Evolutionary conservation across 2,797 vertebrate genomes (phyloP).

Genomic region (Lemur catta): DNA sequence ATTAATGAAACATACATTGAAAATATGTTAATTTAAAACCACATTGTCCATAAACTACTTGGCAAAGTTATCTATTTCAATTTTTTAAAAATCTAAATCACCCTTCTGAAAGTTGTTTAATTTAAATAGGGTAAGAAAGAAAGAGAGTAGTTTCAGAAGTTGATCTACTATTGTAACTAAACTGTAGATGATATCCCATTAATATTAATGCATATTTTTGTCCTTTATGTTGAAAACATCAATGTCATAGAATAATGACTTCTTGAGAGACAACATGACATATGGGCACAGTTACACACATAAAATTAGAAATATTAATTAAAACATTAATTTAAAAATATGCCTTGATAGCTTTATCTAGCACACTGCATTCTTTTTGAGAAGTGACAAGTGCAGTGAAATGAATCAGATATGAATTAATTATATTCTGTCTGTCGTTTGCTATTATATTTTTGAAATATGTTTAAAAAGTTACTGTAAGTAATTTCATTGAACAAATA

Average conservation of each 20-base stretch:
- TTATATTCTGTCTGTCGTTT: not conserved
- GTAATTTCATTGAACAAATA: not conserved
- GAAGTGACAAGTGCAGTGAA: not conserved
- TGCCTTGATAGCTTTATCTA: not conserved
- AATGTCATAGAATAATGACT: not conserved
- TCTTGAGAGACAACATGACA: not conserved
- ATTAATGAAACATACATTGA: not conserved
- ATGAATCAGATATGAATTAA: not conserved
- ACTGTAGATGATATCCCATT: not conserved
- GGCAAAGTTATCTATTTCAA: not conserved
- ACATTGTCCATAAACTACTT: not conserved
- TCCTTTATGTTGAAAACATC: not conserved
- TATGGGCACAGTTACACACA: not conserved
- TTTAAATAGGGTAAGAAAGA: not conserved
- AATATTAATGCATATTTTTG: not conserved
- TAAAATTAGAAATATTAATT: slow-evolving; percentile 42
- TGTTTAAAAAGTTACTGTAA: not conserved
- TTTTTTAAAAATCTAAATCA: not conserved
- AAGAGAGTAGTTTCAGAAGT: not conserved
- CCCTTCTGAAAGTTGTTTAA: not conserved
- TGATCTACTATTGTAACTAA: not conserved
- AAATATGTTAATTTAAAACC: not conserved
- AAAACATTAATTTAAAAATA: slow-evolving; percentile 37
- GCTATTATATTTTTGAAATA: not conserved
- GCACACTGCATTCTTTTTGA: not conserved